Evolutionary conservation across 2,888 invertebrate species (phyloP), one percentile per base, ranked within the genome.

Genomic region (Phlogophora meticulosa): DNA sequence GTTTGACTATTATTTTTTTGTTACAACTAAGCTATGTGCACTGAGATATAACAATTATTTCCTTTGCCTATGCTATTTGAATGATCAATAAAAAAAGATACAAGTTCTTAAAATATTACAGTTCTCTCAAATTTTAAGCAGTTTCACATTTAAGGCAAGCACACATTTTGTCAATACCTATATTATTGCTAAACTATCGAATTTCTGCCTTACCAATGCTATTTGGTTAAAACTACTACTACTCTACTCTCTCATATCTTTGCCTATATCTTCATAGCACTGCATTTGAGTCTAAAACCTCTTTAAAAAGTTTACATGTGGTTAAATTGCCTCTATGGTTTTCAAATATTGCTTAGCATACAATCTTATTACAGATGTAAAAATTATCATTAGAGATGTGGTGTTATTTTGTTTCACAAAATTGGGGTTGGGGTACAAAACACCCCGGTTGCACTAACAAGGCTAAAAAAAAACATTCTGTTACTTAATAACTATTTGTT

Each of bases 21-120:
- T 28, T 28, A 28, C 2, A 4, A 28, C 28, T 28, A 28, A 28
- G 2, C 28, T 4, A 2, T 4, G 28, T 28, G 1, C n/a, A n/a
- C 49, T 45, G 22, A 22, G 22, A 22, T 22, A 28, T 20, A 17
- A 28, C n/a, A 20, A 28, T 17, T 45, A 17, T 13, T 28, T 52
- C 9, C 32, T 20, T 13, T 40, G 36, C 15, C 17, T 53, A 67
- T 10, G 1, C 36, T 53, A 55, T 24, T 32, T 34, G 0, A 20
- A 24, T 40, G 0, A 34, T 24, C 22, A 45, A 38, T 67, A 45
- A 66, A 65, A 45, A 32, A 42, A 10, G 5, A 40, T 48, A 66
- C 20, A 56, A 55, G 34, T 28, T 46, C 28, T 64, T n/a, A 28
- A 28, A 28, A 45, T 52, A 22, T 2, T 15, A 32, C 22, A n/a